Percentiles rank a stretch among this genome's conserved stretches.
These are phyloP conservation scores for Leuciscus waleckii DNA, from an alignment of 2,797 vertebrate genomes.

Conservation along the genomic window DNA sequence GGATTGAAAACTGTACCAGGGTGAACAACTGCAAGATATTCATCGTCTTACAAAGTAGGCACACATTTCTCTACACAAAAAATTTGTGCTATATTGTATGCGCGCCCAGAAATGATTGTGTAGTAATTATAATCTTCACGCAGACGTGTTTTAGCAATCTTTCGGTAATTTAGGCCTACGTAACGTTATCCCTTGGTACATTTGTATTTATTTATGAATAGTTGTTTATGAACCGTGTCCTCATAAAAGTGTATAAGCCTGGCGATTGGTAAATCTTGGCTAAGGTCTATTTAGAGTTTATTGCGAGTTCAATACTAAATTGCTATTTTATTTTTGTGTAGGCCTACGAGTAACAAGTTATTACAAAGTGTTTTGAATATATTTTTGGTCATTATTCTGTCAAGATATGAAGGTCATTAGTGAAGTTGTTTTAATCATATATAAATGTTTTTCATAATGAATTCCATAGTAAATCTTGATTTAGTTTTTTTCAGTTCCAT, in stretches of 20 bases:
- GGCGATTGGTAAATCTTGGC: too few species aligned
- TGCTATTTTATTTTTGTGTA: background rate
- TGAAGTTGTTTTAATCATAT: background rate
- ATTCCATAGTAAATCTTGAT: too few species aligned
- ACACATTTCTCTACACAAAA: background rate
- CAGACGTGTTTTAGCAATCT: background rate
- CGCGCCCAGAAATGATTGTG: background rate
- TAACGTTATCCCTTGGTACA: background rate
- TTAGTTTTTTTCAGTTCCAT: background rate
- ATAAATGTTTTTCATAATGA: too few species aligned
- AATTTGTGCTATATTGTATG: background rate
- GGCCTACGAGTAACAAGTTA: background rate
- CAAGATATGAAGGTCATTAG: background rate
- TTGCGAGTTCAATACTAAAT: too few species aligned
- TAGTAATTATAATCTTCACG: background rate
- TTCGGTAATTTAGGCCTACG: background rate
- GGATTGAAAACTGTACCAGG: background rate
- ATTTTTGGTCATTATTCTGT: background rate
- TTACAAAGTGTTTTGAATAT: background rate
- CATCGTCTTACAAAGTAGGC: background rate
- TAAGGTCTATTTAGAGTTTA: too few species aligned
- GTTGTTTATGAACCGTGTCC: background rate
- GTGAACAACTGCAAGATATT: background rate
- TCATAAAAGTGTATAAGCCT: background rate
- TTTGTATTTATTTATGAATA: background rate